Conservation (phyloP, 1,140 invertebrate genomes). For the Drosophila insularis region DNA sequence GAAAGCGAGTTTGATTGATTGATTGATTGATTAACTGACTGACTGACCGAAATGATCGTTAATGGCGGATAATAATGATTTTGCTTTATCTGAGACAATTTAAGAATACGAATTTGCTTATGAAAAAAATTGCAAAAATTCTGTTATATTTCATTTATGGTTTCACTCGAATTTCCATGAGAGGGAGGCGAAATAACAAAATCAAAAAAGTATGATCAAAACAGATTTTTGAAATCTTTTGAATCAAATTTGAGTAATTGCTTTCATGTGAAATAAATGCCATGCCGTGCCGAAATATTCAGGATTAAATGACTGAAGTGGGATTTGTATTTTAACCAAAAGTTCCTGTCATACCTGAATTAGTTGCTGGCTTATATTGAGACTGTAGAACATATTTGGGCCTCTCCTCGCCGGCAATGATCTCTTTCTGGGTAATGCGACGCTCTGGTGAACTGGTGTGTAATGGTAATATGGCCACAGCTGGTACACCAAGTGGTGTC, state of each 20-base stretch:
- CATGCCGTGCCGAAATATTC: background rate
- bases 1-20: constrained; percentile 66
- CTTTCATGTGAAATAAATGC: background rate
- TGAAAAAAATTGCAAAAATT: background rate
- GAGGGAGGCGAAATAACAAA: background rate
- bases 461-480: constrained; percentile 75
- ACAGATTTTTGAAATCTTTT: no score
- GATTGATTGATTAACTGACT: constrained; percentile 25
- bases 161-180: background rate
- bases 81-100: background rate
- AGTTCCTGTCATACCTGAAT: constrained; percentile 44
- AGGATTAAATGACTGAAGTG: background rate
- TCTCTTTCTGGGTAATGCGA: constrained; percentile 82
- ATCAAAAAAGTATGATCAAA: background rate
- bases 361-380: constrained; percentile 71
- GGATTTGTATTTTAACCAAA: no score
- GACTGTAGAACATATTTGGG: constrained; percentile 80
- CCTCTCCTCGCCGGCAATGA: constrained; percentile 81
- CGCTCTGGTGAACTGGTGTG: constrained; percentile 81
- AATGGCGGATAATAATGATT: background rate
- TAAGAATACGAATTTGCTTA: no score
- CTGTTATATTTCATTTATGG: background rate
- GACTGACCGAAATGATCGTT: background rate
- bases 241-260: background rate
- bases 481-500: constrained; percentile 69